Evolutionary conservation across 2,113 vertebrate genomes (phyloP).

Genomic region (Pao palembangensis): DNA sequence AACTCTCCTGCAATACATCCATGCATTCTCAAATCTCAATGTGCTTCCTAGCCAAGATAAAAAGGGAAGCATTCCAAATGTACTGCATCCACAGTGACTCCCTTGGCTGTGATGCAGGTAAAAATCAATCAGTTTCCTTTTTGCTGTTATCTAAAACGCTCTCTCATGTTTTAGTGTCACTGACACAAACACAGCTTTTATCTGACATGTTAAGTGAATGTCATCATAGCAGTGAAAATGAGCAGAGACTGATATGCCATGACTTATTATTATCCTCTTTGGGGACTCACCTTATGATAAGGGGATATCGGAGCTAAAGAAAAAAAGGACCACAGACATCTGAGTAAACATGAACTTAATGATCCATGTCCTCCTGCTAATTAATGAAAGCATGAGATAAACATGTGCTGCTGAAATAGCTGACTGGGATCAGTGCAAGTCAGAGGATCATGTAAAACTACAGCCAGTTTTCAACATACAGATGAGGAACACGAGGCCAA

Average conservation of each 20-base stretch:
- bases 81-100: constrained; percentile 41
- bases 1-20: constrained; percentile 44
- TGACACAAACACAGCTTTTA: constrained; percentile 45
- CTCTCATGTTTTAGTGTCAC: constrained; percentile 23
- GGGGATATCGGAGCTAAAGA: constrained; percentile 30
- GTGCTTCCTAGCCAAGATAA: constrained; percentile 36
- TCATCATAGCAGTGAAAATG: constrained; percentile 35
- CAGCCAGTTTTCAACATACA: constrained; percentile 38
- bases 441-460: constrained; percentile 15
- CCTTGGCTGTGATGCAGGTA: constrained; percentile 19
- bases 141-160: constrained; percentile 10
- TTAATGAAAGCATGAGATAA: constrained; percentile 18
- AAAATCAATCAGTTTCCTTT: constrained; percentile 8
- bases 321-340: constrained; percentile 16
- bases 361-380: constrained; percentile 23
- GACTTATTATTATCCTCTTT: constrained; percentile 27
- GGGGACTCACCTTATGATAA: constrained; percentile 27
- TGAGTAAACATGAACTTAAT: constrained; percentile 33
- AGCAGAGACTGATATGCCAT: constrained; percentile 36
- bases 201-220: constrained; percentile 52
- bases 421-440: constrained; percentile 48
- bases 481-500: constrained; percentile 46
- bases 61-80: constrained; percentile 52
- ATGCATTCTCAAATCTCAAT: constrained; percentile 37
- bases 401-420: constrained; percentile 14